Evolutionary conservation across 2,113 vertebrate genomes (phyloP), one percentile per base, ranked within the genome.

Genomic region (Cynopterus brachyotis): DNA sequence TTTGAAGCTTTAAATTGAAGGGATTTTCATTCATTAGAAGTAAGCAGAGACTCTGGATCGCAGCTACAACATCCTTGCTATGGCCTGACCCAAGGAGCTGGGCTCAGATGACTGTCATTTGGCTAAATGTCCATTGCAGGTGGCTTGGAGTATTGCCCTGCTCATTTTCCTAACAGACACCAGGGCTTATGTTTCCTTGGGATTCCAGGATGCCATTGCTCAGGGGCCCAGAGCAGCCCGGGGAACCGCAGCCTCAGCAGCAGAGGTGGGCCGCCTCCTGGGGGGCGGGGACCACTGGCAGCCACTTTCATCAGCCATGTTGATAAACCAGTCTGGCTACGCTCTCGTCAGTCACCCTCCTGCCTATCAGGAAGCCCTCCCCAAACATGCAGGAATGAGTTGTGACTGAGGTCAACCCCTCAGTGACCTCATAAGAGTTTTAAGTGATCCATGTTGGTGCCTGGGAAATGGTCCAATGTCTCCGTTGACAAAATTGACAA

Each of bases 121-220:
- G 93, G 89, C 89, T 64, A 32, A 53, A 57, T 60, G 59, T 90
- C 57, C 3, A 5, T 42, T 90, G 80, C 91, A 94, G 91, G 91
- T 96, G 88, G 64, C 93, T 94, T 85, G 93, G 91, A 94, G 70
- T 67, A 37, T 40, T 91, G 81, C 85, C 78, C 47, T 93, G 45
- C 22, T 94, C 75, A 59, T 95, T 97, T 96, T 95, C 96, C 75
- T 97, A 84, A 87, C 57, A 96, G 94, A 96, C 89, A 88, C 64
- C 6, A 26, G 66, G 95, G 85, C 89, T 97, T 91, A 84, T 91
- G 67, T 97, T 97, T 96, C 95, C 81, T 93, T 42, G 16, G 93
- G 59, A 84, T 80, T 84, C 78, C 60, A 78, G 60, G 59, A 60
- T 93, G 72, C 66, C 5, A 0, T 57, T 2, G 9, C 20, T 1